Conservation (phyloP, 2,797 vertebrate genomes). For the Urosaurus nigricauda region DNA sequence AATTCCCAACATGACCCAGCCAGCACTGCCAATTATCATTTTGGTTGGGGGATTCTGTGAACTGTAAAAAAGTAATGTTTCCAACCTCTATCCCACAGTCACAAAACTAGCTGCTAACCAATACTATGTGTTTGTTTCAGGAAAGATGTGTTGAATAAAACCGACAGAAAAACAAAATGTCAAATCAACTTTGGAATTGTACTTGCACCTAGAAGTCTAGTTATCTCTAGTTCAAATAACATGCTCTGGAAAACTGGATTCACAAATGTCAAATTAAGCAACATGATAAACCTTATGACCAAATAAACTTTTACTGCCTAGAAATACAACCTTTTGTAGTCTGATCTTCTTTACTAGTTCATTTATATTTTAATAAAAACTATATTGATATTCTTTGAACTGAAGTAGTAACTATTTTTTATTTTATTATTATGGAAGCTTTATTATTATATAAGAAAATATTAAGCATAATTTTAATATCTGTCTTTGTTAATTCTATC, state of each 20-base stretch:
- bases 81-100: too few species aligned
- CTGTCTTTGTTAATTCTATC: too few species aligned
- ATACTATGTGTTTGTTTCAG: constrained; percentile 23
- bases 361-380: neutral
- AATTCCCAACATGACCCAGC: too few species aligned
- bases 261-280: constrained; percentile 38
- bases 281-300: neutral
- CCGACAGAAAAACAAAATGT: neutral
- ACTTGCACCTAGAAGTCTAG: constrained; percentile 6
- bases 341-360: constrained; percentile 16
- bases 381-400: constrained; percentile 40
- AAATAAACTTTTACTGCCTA: constrained; percentile 24
- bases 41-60: too few species aligned
- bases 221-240: constrained; percentile 31
- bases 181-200: constrained; percentile 30
- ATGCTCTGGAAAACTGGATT: neutral
- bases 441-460: neutral
- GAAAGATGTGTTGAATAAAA: constrained; percentile 19
- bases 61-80: too few species aligned
- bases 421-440: neutral
- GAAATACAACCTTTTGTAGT: neutral
- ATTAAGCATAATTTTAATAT: neutral
- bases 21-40: too few species aligned
- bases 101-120: neutral
- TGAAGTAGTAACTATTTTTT: neutral